A percentile compares a stretch with the other conserved stretches of the same genome.
These are phyloP conservation scores for Thunnus maccoyii DNA, from an alignment of 2,113 vertebrate species.

Conservation along the genomic window DNA sequence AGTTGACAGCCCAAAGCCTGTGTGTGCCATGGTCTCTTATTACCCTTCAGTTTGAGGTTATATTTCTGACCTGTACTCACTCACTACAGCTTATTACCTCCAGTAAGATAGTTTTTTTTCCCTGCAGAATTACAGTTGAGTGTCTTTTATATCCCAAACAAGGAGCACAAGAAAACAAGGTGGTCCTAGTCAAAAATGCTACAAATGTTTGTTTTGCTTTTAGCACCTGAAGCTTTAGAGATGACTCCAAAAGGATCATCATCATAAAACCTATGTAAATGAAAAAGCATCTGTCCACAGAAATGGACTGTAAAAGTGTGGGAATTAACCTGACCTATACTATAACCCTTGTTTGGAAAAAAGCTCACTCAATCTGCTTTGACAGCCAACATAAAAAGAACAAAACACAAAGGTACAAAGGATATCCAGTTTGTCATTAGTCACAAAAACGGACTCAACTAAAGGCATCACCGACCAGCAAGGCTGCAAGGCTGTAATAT, in stretches of 20 bases:
- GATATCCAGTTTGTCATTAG: slow-evolving; percentile 79
- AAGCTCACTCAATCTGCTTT: slow-evolving; percentile 68
- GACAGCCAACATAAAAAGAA: slow-evolving; percentile 82
- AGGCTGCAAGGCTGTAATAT: slow-evolving; percentile 76
- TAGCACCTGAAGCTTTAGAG: slow-evolving; percentile 71
- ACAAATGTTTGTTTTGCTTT: slow-evolving; percentile 68
- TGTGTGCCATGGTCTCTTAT: slow-evolving; percentile 77
- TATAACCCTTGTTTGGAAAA: slow-evolving; percentile 51
- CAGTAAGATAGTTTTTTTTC: slow-evolving; percentile 69
- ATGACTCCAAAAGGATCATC: slow-evolving; percentile 29
- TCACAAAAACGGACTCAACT: slow-evolving; percentile 69
- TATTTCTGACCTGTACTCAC: slow-evolving; percentile 65
- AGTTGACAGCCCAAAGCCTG: slow-evolving; percentile 71
- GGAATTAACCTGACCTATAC: slow-evolving; percentile 45
- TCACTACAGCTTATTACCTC: slow-evolving; percentile 69
- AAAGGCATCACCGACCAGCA: slow-evolving; percentile 72
- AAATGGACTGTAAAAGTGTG: slow-evolving; percentile 67
- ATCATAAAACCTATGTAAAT: slow-evolving; percentile 15
- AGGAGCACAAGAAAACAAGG: slow-evolving; percentile 37
- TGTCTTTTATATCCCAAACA: slow-evolving; percentile 67
- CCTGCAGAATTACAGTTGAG: slow-evolving; percentile 82
- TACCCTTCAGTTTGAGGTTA: slow-evolving; percentile 76
- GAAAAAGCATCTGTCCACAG: slow-evolving; percentile 63
- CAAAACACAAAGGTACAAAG: slow-evolving; percentile 74
- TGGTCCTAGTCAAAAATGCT: slow-evolving; percentile 57